Conservation (phyloP, 2,888 invertebrate genomes). For the Melitaea athalia region DNA sequence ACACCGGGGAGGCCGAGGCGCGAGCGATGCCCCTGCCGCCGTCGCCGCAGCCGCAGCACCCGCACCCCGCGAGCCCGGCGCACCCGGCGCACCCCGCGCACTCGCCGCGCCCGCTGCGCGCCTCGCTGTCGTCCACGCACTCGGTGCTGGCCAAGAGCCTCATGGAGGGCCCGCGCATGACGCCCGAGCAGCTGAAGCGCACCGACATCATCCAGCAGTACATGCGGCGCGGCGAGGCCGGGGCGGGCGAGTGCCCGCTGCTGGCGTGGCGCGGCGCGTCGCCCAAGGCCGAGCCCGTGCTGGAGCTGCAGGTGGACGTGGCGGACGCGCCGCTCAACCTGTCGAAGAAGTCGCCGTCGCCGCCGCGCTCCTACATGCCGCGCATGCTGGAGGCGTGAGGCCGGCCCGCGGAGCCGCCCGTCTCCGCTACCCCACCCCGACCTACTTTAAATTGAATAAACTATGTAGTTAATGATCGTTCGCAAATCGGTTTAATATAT, state of each 20-base stretch:
- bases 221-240: slow-evolving; percentile 89
- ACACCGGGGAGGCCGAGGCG: slow-evolving; percentile 89
- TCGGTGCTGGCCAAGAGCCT: slow-evolving; percentile 94
- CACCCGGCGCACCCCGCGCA: slow-evolving; percentile 75
- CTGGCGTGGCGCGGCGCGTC: slow-evolving; percentile 68
- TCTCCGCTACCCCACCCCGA: slow-evolving; percentile 80
- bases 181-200: slow-evolving; percentile 94
- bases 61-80: slow-evolving; percentile 70
- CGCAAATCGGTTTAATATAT: slow-evolving; percentile 85
- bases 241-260: slow-evolving; percentile 70
- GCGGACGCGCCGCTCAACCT: slow-evolving; percentile 94
- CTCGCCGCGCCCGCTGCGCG: slow-evolving; percentile 79
- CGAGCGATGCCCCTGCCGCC: slow-evolving; percentile 71
- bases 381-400: slow-evolving; percentile 85
- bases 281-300: slow-evolving; percentile 77
- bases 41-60: slow-evolving; percentile 80
- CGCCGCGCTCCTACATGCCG: slow-evolving; percentile 83
- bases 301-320: slow-evolving; percentile 87
- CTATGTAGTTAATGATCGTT: slow-evolving; percentile 78
- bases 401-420: slow-evolving; percentile 76
- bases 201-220: slow-evolving; percentile 96
- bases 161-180: slow-evolving; percentile 97
- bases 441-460: slow-evolving; percentile 79
- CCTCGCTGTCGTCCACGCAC: slow-evolving; percentile 91
- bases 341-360: slow-evolving; percentile 90